Conservation (phyloP, 1,140 invertebrate species). For the Drosophila insularis region DNA sequence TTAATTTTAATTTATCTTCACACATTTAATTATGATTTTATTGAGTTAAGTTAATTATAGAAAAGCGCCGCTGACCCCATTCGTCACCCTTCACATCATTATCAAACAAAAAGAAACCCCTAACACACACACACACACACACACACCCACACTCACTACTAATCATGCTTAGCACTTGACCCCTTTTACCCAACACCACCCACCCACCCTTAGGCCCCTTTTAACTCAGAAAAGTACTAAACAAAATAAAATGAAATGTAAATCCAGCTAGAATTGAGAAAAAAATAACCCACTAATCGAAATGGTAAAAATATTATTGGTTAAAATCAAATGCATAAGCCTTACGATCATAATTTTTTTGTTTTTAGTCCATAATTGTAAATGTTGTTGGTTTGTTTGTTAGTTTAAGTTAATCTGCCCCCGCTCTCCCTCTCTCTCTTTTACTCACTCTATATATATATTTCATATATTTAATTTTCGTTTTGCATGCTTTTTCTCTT, state of each 20-base stretch:
- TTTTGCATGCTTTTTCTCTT: constrained; percentile 35
- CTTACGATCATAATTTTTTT: constrained; percentile 11
- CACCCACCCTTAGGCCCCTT: constrained; percentile 14
- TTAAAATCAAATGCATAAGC: constrained; percentile 15
- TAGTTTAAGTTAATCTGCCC: constrained; percentile 21
- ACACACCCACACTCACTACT: constrained; percentile 22
- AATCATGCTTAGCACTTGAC: constrained; percentile 19
- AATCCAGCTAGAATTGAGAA: constrained; percentile 61
- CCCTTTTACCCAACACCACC: constrained; percentile 22
- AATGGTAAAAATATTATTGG: constrained; percentile 46
- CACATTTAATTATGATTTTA: constrained; percentile 41
- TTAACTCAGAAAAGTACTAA: constrained; percentile 23
- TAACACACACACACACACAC: constrained; percentile 5
- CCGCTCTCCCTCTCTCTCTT: constrained; percentile 32
- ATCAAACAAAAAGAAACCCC: not conserved
- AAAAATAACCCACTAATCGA: constrained; percentile 39
- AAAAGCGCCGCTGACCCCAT: constrained; percentile 54
- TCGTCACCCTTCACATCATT: not conserved
- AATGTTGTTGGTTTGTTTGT: constrained; percentile 42
- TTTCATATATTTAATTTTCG: constrained; percentile 19
- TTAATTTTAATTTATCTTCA: constrained; percentile 28
- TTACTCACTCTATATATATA: constrained; percentile 18
- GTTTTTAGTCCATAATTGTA: constrained; percentile 30
- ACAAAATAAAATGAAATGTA: constrained; percentile 26
- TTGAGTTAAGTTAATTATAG: constrained; percentile 57